Percentiles rank a stretch among this genome's conserved stretches.
Conservation (phyloP, 2,113 vertebrate species). For the Leiothrix lutea region DNA sequence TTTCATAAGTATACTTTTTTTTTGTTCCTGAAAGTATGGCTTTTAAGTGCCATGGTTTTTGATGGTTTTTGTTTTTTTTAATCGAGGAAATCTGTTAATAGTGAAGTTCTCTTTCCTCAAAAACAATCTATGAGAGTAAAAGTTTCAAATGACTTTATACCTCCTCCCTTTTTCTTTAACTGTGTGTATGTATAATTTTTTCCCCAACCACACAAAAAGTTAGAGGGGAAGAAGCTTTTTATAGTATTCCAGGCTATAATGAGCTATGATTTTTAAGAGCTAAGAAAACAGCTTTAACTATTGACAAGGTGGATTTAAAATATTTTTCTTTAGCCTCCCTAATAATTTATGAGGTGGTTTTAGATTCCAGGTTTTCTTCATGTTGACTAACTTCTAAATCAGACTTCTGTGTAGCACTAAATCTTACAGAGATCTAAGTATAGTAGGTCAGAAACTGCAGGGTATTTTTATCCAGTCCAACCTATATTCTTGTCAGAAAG, state of each 20-base stretch:
- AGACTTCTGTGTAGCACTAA: slow-evolving; percentile 14
- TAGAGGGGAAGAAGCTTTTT: slow-evolving; percentile 21
- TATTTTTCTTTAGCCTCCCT: slow-evolving; percentile 38
- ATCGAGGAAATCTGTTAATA: neutral
- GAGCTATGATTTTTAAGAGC: slow-evolving; percentile 44
- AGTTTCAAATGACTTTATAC: slow-evolving; percentile 4
- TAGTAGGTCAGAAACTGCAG: slow-evolving; percentile 59
- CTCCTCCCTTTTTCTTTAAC: neutral
- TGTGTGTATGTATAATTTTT: neutral
- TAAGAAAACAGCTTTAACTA: slow-evolving; percentile 39
- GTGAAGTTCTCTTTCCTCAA: neutral
- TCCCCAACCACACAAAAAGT: neutral
- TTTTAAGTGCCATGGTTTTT: neutral
- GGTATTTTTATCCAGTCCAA: slow-evolving; percentile 64
- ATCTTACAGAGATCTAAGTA: slow-evolving; percentile 45
- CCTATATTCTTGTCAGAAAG: slow-evolving; percentile 66
- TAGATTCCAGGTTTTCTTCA: slow-evolving; percentile 40
- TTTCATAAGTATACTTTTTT: neutral
- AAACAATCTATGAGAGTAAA: neutral
- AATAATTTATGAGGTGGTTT: slow-evolving; percentile 59
- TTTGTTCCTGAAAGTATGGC: neutral
- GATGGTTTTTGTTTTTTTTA: neutral
- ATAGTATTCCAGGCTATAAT: neutral
- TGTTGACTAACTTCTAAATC: slow-evolving; percentile 62
- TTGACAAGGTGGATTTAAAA: slow-evolving; percentile 40